These are phyloP conservation scores for Trichechus manatus DNA, from an alignment of 2,113 vertebrate species.

Conservation along the genomic window DNA sequence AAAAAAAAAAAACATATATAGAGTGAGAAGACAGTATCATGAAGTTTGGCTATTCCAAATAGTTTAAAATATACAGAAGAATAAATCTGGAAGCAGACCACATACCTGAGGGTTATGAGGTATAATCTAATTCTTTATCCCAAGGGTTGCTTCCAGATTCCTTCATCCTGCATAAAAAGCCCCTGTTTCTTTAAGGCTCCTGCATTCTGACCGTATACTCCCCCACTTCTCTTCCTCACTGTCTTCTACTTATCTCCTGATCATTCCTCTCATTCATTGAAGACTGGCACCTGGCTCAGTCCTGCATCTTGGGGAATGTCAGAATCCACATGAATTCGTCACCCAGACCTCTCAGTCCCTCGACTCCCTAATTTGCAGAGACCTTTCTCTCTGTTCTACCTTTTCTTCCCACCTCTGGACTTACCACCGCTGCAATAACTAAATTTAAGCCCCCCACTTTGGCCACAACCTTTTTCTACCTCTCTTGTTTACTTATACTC, in stretches of 20 bases:
- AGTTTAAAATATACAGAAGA: slow-evolving; percentile 28
- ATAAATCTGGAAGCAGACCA: background rate
- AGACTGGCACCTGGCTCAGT: background rate
- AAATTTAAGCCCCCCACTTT: background rate
- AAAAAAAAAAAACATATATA: too few species aligned
- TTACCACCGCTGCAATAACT: background rate
- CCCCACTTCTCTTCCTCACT: background rate
- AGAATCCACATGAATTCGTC: background rate
- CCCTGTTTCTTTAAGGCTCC: background rate
- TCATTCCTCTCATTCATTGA: background rate
- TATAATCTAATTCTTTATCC: slow-evolving; percentile 26
- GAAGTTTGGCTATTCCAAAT: background rate
- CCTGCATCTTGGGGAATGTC: background rate
- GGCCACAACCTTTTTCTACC: background rate
- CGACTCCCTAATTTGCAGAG: background rate
- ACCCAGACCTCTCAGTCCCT: background rate
- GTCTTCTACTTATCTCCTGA: background rate
- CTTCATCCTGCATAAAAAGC: background rate
- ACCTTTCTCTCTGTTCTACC: background rate
- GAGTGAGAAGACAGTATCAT: background rate
- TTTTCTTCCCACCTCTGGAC: background rate
- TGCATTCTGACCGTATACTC: background rate
- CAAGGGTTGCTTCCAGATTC: background rate
- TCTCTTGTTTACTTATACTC: background rate
- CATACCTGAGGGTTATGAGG: background rate